These are phyloP conservation scores for Drosophila rhopaloa DNA, from an alignment of 1,140 invertebrate species.

Conservation along the genomic window DNA sequence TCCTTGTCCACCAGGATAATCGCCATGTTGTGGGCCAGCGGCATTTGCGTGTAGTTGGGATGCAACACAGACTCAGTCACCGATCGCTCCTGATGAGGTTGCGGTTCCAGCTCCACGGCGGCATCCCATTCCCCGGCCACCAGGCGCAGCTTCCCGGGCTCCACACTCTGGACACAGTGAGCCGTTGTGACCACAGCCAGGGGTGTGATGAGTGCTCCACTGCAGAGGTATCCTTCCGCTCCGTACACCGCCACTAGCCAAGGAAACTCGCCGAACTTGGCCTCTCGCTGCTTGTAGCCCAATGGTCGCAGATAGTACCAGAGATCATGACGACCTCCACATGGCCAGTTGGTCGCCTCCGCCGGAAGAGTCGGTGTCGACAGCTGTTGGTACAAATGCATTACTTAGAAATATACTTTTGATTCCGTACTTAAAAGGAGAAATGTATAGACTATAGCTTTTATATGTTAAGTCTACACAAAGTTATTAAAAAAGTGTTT, in stretches of 20 bases:
- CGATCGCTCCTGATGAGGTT: slow-evolving; percentile 34
- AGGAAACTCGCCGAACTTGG: slow-evolving; percentile 64
- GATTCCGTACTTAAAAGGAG: too few species aligned
- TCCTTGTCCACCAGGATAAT: slow-evolving; percentile 36
- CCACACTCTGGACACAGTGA: slow-evolving; percentile 36
- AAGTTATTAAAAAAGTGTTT: too few species aligned
- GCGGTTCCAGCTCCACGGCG: slow-evolving; percentile 53
- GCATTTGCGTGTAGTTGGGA: slow-evolving; percentile 53
- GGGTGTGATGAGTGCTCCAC: slow-evolving; percentile 53
- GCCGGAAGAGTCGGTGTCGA: background rate
- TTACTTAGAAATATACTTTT: too few species aligned
- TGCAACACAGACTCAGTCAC: slow-evolving; percentile 49
- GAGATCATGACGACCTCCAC: slow-evolving; percentile 47
- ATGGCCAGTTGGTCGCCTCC: slow-evolving; percentile 7
- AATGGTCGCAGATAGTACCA: slow-evolving; percentile 55
- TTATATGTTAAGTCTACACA: too few species aligned
- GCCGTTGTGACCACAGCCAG: slow-evolving; percentile 52
- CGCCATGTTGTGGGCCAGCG: slow-evolving; percentile 50
- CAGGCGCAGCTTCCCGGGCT: slow-evolving; percentile 16
- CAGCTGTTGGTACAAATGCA: slow-evolving; percentile 6
- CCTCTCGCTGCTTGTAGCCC: slow-evolving; percentile 53
- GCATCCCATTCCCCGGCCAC: slow-evolving; percentile 69
- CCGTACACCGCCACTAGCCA: slow-evolving; percentile 57
- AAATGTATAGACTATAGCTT: too few species aligned
- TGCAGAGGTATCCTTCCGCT: slow-evolving; percentile 46